Conservation (phyloP, 2,797 vertebrate genomes). For the Lates japonicus region DNA sequence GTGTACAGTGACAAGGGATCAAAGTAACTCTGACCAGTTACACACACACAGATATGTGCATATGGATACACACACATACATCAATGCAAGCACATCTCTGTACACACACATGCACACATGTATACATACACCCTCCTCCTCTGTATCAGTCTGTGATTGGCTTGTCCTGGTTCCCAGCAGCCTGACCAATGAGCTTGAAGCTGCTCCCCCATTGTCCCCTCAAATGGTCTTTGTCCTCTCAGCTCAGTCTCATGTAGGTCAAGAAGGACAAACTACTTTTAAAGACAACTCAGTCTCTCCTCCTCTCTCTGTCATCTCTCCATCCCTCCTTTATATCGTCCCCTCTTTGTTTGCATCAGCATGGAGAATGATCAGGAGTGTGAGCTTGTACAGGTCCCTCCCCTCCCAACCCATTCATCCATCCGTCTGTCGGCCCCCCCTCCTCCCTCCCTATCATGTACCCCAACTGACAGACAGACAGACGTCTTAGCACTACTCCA, state of each 20-base stretch:
- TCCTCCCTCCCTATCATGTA: conserved; percentile 27
- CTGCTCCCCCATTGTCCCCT: conserved; percentile 52
- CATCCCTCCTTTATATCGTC: conserved; percentile 47
- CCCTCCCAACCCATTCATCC: conserved; percentile 11
- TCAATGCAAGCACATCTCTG: conserved; percentile 60
- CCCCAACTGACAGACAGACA: conserved; percentile 70
- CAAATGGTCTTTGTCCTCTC: conserved; percentile 33
- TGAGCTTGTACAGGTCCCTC: conserved; percentile 62
- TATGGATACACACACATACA: conserved; percentile 41
- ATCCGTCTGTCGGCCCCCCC: conserved; percentile 37
- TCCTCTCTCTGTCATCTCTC: conserved; percentile 11
- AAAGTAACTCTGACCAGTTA: conserved; percentile 79
- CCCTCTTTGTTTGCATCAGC: conserved; percentile 77
- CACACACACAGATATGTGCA: conserved; percentile 72
- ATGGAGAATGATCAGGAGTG: conserved; percentile 83
- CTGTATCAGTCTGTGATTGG: conserved; percentile 84
- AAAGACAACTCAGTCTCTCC: conserved; percentile 59
- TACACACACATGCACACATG: conserved; percentile 60
- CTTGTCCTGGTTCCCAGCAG: conserved; percentile 79
- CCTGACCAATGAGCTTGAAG: conserved; percentile 83
- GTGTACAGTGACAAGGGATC: conserved; percentile 85
- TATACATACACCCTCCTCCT: conserved; percentile 71
- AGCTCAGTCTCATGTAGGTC: conserved; percentile 70
- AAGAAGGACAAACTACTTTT: conserved; percentile 69
- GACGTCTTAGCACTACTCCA: conserved; percentile 81